phyloP scores from a whole-genome alignment of 2,113 vertebrate genomes.

The Scomber scombrus region DNA sequence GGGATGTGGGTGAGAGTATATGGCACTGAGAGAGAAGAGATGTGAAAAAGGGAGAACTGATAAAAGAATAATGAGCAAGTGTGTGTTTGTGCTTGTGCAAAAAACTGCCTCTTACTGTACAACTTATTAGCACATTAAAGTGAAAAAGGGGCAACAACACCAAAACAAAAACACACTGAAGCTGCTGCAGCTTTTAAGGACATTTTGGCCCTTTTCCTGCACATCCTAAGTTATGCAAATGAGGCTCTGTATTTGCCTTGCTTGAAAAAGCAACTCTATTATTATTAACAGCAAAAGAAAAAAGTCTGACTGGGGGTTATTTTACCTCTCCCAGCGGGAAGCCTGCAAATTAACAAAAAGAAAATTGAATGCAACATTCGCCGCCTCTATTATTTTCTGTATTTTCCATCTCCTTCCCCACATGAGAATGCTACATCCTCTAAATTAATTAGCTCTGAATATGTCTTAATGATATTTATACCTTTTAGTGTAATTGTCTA shows the following conservation, averaged over 20 bases:
- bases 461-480: slow-evolving; percentile 86
- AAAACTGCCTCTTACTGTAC: slow-evolving; percentile 55
- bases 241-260: slow-evolving; percentile 62
- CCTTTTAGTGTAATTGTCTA: slow-evolving; percentile 82
- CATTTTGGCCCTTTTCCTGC: slow-evolving; percentile 66
- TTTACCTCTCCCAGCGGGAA: slow-evolving; percentile 84
- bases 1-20: slow-evolving; percentile 46
- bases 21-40: slow-evolving; percentile 17
- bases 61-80: slow-evolving; percentile 58
- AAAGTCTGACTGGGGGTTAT: slow-evolving; percentile 83
- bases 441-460: slow-evolving; percentile 85
- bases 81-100: slow-evolving; percentile 40
- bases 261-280: slow-evolving; percentile 80
- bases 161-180: slow-evolving; percentile 55
- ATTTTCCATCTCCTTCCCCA: slow-evolving; percentile 62
- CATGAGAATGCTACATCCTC: slow-evolving; percentile 70
- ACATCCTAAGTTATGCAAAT: slow-evolving; percentile 81
- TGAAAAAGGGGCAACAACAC: slow-evolving; percentile 32
- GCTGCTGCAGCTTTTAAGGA: slow-evolving; percentile 69
- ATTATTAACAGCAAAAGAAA: slow-evolving; percentile 81
- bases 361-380: slow-evolving; percentile 75
- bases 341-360: slow-evolving; percentile 77
- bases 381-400: slow-evolving; percentile 70
- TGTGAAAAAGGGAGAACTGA: slow-evolving; percentile 32
- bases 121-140: slow-evolving; percentile 75